Percentiles rank a stretch among this genome's conserved stretches.
Conservation (phyloP, 2,888 invertebrate genomes). For the Iselma pallidipennis region DNA sequence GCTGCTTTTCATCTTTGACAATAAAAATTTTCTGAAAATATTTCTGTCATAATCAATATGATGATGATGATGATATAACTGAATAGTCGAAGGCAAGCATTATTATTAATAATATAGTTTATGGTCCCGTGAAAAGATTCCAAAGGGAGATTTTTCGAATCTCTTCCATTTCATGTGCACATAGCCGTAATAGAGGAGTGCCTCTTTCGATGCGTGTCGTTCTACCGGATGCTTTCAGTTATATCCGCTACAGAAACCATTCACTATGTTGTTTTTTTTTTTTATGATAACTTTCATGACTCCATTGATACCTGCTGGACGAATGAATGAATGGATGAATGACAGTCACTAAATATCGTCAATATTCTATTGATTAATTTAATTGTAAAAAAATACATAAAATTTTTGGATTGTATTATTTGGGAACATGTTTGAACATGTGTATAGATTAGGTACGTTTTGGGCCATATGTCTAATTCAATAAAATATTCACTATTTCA, state of each 20-base stretch:
- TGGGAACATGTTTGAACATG: not conserved
- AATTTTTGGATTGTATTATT: not conserved
- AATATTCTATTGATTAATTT: not conserved
- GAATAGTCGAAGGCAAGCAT: not conserved
- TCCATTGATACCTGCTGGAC: conserved; percentile 26
- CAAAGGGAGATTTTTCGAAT: not conserved
- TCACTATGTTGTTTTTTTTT: conserved; percentile 12
- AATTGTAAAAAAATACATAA: not conserved
- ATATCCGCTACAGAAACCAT: conserved; percentile 19
- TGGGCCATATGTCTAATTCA: conserved; percentile 8
- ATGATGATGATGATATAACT: not conserved
- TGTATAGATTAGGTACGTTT: not conserved
- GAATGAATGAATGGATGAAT: conserved; percentile 16
- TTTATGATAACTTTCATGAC: conserved; percentile 28
- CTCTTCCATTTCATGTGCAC: not conserved
- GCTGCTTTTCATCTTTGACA: conserved; percentile 5
- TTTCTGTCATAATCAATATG: not conserved
- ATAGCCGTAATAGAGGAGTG: conserved; percentile 14
- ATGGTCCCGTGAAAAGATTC: not conserved
- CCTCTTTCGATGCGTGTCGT: conserved; percentile 21
- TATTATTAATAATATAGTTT: not conserved
- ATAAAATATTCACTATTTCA: conserved; percentile 29
- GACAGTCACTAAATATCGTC: not conserved
- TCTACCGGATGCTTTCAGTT: conserved; percentile 30
- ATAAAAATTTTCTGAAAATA: not conserved